Percentiles rank a stretch among this genome's conserved stretches.
Conservation (phyloP, 2,113 vertebrate genomes). For the Hypanus sabinus region DNA sequence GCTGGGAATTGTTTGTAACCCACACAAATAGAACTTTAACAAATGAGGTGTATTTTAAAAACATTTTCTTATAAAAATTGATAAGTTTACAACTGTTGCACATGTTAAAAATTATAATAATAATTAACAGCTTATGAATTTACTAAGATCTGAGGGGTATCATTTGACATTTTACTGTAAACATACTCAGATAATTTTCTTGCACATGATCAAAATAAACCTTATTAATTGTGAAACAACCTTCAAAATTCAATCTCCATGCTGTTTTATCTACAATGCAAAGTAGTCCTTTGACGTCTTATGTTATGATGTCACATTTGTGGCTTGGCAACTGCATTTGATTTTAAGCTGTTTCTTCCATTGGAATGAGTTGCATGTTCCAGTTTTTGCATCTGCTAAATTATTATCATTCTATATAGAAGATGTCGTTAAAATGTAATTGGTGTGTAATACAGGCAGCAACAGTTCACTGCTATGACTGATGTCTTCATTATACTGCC, state of each 20-base stretch:
- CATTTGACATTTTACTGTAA: too few relatives aligned
- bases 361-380: not conserved
- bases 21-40: not conserved
- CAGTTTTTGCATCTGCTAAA: not conserved
- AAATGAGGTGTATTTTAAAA: not conserved
- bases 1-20: too few relatives aligned
- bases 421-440: constrained; percentile 7
- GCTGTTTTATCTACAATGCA: not conserved
- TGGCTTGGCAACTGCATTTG: not conserved
- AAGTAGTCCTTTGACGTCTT: not conserved
- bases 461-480: not conserved
- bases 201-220: not conserved
- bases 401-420: not conserved
- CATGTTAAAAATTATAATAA: not conserved
- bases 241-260: not conserved
- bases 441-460: not conserved
- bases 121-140: not conserved
- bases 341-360: not conserved
- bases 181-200: not conserved
- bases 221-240: not conserved
- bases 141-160: not conserved
- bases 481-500: not conserved
- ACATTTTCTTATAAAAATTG: not conserved
- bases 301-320: not conserved
- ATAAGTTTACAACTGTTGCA: not conserved